Percentiles rank a stretch among this genome's conserved stretches.
Evolutionary conservation across 2,797 vertebrate species (phyloP).

Genomic region (Microtus agrestis): DNA sequence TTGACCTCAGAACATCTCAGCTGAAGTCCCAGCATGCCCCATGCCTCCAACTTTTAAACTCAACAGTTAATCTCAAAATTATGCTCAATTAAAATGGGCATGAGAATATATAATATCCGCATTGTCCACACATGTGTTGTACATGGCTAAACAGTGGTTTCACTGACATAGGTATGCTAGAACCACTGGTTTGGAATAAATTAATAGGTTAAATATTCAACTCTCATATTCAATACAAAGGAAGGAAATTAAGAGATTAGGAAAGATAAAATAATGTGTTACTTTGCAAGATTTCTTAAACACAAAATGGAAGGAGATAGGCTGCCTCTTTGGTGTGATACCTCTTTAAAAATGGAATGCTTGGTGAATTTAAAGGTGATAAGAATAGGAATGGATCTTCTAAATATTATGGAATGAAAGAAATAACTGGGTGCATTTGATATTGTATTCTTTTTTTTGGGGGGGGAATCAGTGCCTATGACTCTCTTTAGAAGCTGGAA

Average conservation of each 20-base stretch:
- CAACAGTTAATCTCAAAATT: constrained; percentile 87
- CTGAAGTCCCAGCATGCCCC: constrained; percentile 90
- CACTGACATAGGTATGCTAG: neutral
- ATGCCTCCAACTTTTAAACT: constrained; percentile 87
- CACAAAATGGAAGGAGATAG: constrained; percentile 20
- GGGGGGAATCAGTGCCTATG: constrained; percentile 56
- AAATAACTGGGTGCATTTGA: constrained; percentile 20
- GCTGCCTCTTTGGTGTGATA: neutral
- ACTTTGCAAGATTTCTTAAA: constrained; percentile 58
- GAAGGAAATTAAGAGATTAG: neutral
- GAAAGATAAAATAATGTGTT: constrained; percentile 40
- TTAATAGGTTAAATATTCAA: constrained; percentile 45
- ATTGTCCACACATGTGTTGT: neutral
- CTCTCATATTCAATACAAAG: constrained; percentile 47
- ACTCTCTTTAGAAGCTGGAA: constrained; percentile 67
- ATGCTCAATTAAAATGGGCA: constrained; percentile 78
- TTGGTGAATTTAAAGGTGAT: constrained; percentile 75
- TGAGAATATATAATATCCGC: constrained; percentile 68
- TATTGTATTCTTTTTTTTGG: constrained; percentile 77
- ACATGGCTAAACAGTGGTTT: neutral
- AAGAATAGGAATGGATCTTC: constrained; percentile 76
- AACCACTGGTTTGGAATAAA: neutral
- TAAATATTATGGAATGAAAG: constrained; percentile 70
- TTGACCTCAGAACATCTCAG: constrained; percentile 93
- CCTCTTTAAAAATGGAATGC: constrained; percentile 46